Conservation (phyloP, 2,888 invertebrate genomes). For the Hirtodrosophila cameraria region DNA sequence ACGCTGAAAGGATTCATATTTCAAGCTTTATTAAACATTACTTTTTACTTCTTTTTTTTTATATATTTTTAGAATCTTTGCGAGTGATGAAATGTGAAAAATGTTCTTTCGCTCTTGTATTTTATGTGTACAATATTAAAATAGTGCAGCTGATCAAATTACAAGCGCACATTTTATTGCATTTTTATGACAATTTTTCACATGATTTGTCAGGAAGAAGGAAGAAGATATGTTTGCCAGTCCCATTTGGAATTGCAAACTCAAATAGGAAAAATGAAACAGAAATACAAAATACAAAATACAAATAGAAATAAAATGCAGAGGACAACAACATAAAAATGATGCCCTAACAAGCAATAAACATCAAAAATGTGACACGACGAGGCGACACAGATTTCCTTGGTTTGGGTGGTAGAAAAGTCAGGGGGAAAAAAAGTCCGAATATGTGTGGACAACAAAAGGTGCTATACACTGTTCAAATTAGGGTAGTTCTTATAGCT, state of each 20-base stretch:
- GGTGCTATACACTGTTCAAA: not conserved
- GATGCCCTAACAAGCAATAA: slow-evolving; percentile 40
- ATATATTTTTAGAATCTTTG: slow-evolving; percentile 29
- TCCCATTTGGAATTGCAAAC: slow-evolving; percentile 40
- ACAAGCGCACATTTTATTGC: slow-evolving; percentile 65
- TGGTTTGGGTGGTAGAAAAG: no score
- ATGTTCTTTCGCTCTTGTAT: slow-evolving; percentile 24
- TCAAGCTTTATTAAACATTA: slow-evolving; percentile 27
- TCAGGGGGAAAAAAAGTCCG: not conserved
- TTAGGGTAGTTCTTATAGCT: slow-evolving; percentile 5
- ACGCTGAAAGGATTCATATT: slow-evolving; percentile 17
- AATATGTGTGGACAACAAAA: not conserved
- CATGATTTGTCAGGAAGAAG: slow-evolving; percentile 62
- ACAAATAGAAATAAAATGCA: slow-evolving; percentile 11
- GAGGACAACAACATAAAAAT: slow-evolving; percentile 33
- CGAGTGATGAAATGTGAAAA: not conserved
- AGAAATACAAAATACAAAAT: no score
- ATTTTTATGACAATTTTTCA: slow-evolving; percentile 78
- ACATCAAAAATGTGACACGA: slow-evolving; percentile 19
- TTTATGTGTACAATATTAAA: no score
- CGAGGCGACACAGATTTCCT: not conserved
- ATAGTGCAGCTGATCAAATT: slow-evolving; percentile 60
- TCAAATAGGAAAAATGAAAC: no score
- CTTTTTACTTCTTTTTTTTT: no score
- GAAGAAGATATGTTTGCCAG: slow-evolving; percentile 10